Percentiles rank a stretch among this genome's conserved stretches.
Evolutionary conservation across 2,113 vertebrate genomes (phyloP).

Genomic region (Illadopsis cleaveri): DNA sequence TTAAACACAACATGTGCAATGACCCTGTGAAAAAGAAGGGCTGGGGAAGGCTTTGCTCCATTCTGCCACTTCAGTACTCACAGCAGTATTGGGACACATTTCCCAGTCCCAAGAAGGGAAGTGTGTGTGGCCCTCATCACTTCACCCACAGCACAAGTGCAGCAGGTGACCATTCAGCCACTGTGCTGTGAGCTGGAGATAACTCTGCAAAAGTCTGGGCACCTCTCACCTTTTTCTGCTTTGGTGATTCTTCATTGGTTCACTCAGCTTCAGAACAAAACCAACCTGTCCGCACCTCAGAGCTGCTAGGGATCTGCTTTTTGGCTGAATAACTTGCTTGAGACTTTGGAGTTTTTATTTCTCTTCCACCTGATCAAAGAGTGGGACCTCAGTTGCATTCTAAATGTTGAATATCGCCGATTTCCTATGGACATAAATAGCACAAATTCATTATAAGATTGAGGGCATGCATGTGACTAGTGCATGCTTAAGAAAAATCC

Average conservation of each 20-base stretch:
- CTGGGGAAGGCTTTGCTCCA: not conserved
- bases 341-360: not conserved
- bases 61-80: not conserved
- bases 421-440: not conserved
- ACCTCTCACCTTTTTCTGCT: not conserved
- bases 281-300: not conserved
- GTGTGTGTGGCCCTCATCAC: not conserved
- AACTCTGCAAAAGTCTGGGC: not conserved
- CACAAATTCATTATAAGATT: not conserved
- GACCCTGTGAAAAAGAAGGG: not conserved
- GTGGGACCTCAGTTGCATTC: not conserved
- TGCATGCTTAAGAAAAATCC: not conserved
- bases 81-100: not conserved
- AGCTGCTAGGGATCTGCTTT: not conserved
- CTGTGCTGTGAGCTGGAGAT: accelerated
- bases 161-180: not conserved
- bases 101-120: not conserved
- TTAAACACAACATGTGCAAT: not conserved
- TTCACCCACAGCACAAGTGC: not conserved
- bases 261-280: not conserved
- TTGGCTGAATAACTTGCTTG: not conserved
- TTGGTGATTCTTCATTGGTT: not conserved
- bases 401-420: not conserved
- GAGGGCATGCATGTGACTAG: not conserved
- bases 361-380: not conserved